Base-by-base conservation (phyloP, 2,113 vertebrate species). In the Desmodus rotundus region DNA sequence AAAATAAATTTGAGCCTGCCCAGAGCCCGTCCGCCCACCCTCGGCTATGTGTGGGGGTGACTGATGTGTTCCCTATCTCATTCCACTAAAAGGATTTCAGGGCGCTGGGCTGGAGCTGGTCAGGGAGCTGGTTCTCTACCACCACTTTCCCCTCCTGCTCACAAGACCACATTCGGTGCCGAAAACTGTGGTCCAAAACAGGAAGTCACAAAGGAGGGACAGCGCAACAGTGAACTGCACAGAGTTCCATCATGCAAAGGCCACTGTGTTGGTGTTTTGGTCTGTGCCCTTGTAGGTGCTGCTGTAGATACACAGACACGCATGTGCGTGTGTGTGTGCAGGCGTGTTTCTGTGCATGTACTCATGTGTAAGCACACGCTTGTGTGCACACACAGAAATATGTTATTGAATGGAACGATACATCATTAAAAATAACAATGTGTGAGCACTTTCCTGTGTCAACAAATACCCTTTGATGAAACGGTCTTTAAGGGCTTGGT, bases 371-470 rank as follows among this genome's bases (percentile, higher is more conserved):
- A 76, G 78, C 36, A n/a, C 17, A 72, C 1, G 11, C 1, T 13
- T 4, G 36, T 5, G 4, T 24, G 7, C 14, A 36, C 12, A 47
- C 38, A 8, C 7, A 12, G 13, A 73, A 15, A 13, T 16, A 58
- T 10, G 56, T 24, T 58, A 24, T 58, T 58, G 22, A 58, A 58
- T 58, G 56, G 56, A 24, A 58, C 22, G 10, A 24, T 58, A 58
- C 2, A 22, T 24, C 24, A 58, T 73, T 89, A 12, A 87, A 85
- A 73, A 70, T 65, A 52, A 33, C 87, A 81, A 7, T 70, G 20
- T 43, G 3, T 16, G 9, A 93, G 52, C 73, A 77, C 78, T 93
- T 95, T 74, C 78, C 68, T 26, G 0, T 73, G 90, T 77, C 95
- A 90, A 24, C 83, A 96, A 45, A 70, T 87, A 58, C 1, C 84